These are phyloP conservation scores for Dryobota labecula DNA, from an alignment of 2,888 invertebrate species.

Conservation along the genomic window DNA sequence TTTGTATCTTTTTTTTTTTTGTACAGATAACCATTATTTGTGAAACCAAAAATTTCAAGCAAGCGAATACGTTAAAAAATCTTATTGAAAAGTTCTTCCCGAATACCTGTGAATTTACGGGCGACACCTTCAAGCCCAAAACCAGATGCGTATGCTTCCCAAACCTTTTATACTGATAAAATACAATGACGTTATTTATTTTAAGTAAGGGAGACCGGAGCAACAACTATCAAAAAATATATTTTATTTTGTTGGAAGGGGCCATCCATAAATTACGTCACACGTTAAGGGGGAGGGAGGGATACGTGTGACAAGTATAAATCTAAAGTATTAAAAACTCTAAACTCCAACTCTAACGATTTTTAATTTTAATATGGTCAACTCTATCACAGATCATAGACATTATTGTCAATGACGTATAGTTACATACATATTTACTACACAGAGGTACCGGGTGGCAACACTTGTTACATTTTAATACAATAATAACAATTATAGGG, in stretches of 20 bases:
- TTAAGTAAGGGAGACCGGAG: too few relatives aligned
- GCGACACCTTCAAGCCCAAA: constrained; percentile 72
- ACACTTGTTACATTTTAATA: too few relatives aligned
- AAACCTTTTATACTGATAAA: constrained; percentile 6
- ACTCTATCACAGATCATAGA: too few relatives aligned
- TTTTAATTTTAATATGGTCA: too few relatives aligned
- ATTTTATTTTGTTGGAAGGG: not conserved
- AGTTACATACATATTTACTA: too few relatives aligned
- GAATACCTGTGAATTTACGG: constrained; percentile 71
- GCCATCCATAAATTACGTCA: not conserved
- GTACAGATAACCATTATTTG: constrained; percentile 94
- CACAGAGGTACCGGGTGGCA: too few relatives aligned
- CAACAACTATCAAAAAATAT: not conserved
- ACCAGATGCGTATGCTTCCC: constrained; percentile 74
- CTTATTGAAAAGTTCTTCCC: constrained; percentile 75
- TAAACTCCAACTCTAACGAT: too few relatives aligned
- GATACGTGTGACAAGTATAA: not conserved
- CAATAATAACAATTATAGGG: too few relatives aligned
- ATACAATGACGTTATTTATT: not conserved
- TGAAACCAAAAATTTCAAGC: constrained; percentile 94
- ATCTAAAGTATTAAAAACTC: too few relatives aligned
- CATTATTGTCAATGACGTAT: too few relatives aligned
- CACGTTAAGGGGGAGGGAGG: not conserved
- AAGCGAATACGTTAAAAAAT: constrained; percentile 87
- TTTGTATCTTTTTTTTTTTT: constrained; percentile 22